Evolutionary conservation across 2,113 vertebrate genomes (phyloP), one percentile per base, ranked within the genome.

Genomic region (Nestor notabilis): DNA sequence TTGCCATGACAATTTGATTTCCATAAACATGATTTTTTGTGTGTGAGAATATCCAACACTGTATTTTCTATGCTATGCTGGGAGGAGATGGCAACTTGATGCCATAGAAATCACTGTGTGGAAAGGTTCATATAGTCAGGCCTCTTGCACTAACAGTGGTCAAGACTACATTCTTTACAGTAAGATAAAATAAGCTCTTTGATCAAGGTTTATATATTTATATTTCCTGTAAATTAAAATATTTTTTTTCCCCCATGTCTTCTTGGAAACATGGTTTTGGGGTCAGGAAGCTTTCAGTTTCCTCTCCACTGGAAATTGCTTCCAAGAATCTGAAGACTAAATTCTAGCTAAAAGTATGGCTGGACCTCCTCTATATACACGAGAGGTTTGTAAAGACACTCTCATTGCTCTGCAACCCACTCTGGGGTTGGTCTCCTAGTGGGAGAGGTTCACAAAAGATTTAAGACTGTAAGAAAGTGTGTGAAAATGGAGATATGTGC

Each of bases 1-100:
- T 98, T 98, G 97, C 98, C 93, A 98, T 98, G 97, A 97, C 68
- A 61, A 98, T 98, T 90, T 80, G 53, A 98, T 97, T 98, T 98
- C 97, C 97, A 98, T 98, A 98, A 98, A 98, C 98, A 98, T 94
- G 92, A 56, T 97, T 96, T 95, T 94, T 94, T 58, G 56, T 66
- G 60, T 89, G 71, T 94, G 58, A 93, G 95, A 96, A 86, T 97
- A 90, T 84, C 46, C 89, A 96, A 85, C 65, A 44, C 75, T 94
- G 76, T 93, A 50, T 96, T 93, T 97, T 91, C 65, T 91, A 4
- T 79, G 80, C 66, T 75, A 66, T 35, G 44, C 31, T 69, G 69
- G 72, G 50, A 66, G 90, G 95, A 93, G 91, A 88, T 90, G 86
- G 82, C 52, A 84, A 64, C 81, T 94, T 97, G 94, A 91, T 83